Conservation (phyloP, 64 coral and sea anemone species). For the Anthopleura sola region DNA sequence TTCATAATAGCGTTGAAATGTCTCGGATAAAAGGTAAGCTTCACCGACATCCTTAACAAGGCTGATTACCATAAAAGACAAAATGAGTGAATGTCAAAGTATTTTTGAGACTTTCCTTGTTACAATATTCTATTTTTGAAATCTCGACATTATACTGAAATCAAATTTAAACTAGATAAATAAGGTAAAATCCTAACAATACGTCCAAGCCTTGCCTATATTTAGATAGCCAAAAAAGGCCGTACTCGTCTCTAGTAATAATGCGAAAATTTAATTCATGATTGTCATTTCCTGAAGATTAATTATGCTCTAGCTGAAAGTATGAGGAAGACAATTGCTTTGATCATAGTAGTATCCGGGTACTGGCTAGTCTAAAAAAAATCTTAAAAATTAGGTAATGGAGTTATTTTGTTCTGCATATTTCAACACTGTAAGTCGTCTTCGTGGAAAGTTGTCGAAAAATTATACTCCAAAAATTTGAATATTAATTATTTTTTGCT, state of each 20-base stretch:
- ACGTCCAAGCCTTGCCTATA: neutral
- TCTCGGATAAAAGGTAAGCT: too few species aligned
- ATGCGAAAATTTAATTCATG: constrained; percentile 7
- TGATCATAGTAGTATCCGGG: neutral
- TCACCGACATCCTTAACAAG: too few species aligned
- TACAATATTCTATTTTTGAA: neutral
- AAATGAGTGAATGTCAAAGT: too few species aligned
- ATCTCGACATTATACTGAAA: neutral
- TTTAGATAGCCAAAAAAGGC: constrained; percentile 2
- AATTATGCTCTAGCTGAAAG: neutral
- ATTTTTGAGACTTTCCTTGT: too few species aligned
- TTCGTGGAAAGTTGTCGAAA: too few species aligned
- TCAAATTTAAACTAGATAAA: neutral
- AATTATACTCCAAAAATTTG: too few species aligned
- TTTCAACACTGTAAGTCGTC: too few species aligned
- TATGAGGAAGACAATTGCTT: neutral
- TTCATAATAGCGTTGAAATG: too few species aligned
- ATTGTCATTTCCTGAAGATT: neutral
- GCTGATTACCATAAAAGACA: too few species aligned
- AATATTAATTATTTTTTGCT: too few species aligned
- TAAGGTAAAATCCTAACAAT: neutral
- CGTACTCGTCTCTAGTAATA: neutral
- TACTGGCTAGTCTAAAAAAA: neutral
- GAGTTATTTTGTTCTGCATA: too few species aligned
- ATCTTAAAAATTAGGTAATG: neutral